Base-by-base conservation (phyloP, 2,888 invertebrate genomes). In the Phymatocera aterrima region DNA sequence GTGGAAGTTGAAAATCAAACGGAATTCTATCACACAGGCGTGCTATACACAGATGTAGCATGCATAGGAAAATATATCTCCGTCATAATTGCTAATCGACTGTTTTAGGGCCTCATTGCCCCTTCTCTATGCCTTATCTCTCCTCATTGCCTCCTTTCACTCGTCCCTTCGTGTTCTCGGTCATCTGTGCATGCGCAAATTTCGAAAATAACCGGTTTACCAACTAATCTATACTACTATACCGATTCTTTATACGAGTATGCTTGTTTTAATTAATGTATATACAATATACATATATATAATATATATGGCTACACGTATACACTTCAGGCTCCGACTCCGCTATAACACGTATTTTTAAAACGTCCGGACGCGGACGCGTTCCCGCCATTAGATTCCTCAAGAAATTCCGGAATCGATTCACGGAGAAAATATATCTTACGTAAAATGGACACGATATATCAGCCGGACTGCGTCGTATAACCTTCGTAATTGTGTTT, bases 191-290 rank as follows among this genome's bases (percentile, higher is more conserved):
- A 48, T 72, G 51, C 51, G 72, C 72, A 21, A 72, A 72, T 72
- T 51, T 72, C 72, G 72, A 72, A 72, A 72, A 72, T 72, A 72
- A 72, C 72, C 72, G 72, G 72, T 72, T 72, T 72, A 51, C 51
- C 28, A 18, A 68, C 68, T 43, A 46, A 68, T 68, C 43, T n/a
- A n/a, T n/a, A n/a, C n/a, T n/a, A n/a, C n/a, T n/a, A n/a, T 46
- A 68, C n/a, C 15, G 46, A 68, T 68, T 68, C 61, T 28, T 54
- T n/a, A 10, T 34, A 34, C 28, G 18, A 31, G 51, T 72, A 72
- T 72, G 51, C 31, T 34, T n/a, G 48, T 72, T 72, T 72, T 72
- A 51, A 72, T 72, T 72, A 72, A 72, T 72, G 2, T 28, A 34
- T 28, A 61, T 10, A n/a, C n/a, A n/a, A n/a, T n/a, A n/a, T n/a